These are phyloP conservation scores for Gorsachius goisagi DNA, from an alignment of 2,113 vertebrate species.

Conservation along the genomic window DNA sequence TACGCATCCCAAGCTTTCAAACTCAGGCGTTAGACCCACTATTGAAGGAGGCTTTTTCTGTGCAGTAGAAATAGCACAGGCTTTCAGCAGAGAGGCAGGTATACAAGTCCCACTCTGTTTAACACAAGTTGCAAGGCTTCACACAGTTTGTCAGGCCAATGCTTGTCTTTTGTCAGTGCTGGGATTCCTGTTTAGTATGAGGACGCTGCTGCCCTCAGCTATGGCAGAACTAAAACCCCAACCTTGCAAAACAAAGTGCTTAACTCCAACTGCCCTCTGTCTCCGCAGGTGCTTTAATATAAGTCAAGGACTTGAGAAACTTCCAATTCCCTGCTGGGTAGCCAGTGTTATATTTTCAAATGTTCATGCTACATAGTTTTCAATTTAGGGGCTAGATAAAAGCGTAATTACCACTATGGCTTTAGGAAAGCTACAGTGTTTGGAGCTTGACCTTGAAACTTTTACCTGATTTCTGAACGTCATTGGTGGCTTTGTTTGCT, in stretches of 20 bases:
- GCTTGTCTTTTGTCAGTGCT: background rate
- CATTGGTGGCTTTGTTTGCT: constrained; percentile 56
- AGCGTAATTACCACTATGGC: background rate
- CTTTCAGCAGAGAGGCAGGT: background rate
- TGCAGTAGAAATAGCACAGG: constrained; percentile 1
- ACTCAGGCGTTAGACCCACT: constrained; percentile 24
- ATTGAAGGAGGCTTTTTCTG: background rate
- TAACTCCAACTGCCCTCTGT: constrained; percentile 14
- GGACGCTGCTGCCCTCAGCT: background rate
- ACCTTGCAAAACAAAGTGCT: constrained; percentile 9
- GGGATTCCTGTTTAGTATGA: background rate
- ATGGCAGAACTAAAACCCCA: background rate
- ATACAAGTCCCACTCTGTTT: background rate
- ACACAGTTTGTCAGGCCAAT: background rate
- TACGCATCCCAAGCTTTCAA: background rate
- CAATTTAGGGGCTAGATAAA: constrained; percentile 31
- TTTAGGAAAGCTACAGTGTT: constrained; percentile 57
- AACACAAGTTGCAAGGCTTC: background rate
- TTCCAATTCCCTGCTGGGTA: background rate
- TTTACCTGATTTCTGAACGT: constrained; percentile 30
- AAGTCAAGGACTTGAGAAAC: background rate
- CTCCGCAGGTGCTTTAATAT: background rate
- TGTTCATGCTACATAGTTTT: constrained; percentile 29
- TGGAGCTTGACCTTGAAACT: constrained; percentile 50
- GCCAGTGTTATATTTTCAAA: background rate